phyloP scores from a whole-genome alignment of 1,140 invertebrate species.

The Saccostrea echinata region DNA sequence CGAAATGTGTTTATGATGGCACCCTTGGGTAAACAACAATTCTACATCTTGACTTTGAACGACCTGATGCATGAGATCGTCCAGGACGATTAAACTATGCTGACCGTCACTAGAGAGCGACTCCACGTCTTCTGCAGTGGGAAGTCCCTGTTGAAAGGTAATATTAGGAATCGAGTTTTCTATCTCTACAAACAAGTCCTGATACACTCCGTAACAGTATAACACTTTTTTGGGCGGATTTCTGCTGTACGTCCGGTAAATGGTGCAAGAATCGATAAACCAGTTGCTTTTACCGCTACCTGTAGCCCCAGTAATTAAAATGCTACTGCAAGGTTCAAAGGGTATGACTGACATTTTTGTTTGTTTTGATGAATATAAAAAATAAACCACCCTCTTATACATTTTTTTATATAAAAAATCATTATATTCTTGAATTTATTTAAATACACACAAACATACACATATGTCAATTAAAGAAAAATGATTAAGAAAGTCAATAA shows the following conservation, averaged over 20 bases:
- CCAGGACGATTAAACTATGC: neutral
- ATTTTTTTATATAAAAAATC: too few relatives aligned
- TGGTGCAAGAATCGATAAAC: neutral
- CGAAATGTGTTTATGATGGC: too few relatives aligned
- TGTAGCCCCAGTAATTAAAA: neutral
- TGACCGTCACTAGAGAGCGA: neutral
- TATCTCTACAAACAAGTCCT: neutral
- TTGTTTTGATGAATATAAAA: too few relatives aligned
- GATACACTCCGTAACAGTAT: conserved; percentile 9
- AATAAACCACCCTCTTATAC: too few relatives aligned
- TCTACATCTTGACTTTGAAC: neutral
- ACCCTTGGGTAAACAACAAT: neutral
- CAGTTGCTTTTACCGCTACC: neutral
- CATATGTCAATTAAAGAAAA: too few relatives aligned
- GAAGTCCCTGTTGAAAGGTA: conserved; percentile 10
- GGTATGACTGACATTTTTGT: neutral
- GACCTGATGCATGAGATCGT: neutral
- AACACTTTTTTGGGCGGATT: neutral
- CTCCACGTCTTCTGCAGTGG: neutral
- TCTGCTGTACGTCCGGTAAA: neutral
- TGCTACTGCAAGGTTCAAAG: conserved; percentile 5
- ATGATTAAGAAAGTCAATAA: too few relatives aligned
- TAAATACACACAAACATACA: too few relatives aligned
- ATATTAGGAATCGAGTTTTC: neutral
- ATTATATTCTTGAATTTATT: too few relatives aligned